Conservation (phyloP, 1,140 invertebrate genomes). For the Drosophila auraria region DNA sequence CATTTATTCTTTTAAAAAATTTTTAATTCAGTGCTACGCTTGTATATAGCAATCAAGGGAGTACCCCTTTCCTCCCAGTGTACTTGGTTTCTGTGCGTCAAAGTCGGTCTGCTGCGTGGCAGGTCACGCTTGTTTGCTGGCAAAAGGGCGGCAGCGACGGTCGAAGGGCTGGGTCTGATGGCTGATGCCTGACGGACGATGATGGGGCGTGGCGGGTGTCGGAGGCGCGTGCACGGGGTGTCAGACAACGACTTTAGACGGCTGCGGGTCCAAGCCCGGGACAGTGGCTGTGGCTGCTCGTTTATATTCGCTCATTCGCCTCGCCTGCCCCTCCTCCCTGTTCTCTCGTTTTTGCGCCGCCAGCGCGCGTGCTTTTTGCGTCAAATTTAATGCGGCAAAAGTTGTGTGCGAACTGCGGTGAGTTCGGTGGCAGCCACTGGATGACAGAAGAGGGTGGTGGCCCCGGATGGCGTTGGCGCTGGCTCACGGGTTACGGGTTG, state of each 20-base stretch:
- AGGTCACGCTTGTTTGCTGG: constrained; percentile 72
- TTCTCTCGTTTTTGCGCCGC: constrained; percentile 40
- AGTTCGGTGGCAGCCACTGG: constrained; percentile 23
- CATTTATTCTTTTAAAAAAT: too few relatives aligned
- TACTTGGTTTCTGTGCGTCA: constrained; percentile 47
- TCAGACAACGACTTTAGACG: constrained; percentile 62
- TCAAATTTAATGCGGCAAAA: constrained; percentile 74
- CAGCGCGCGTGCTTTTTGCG: constrained; percentile 60
- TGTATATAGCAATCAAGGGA: too few relatives aligned
- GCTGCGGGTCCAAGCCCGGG: constrained; percentile 51
- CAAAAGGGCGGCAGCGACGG: constrained; percentile 4
- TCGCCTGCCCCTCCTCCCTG: neutral
- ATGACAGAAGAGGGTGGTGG: neutral
- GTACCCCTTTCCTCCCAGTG: neutral
- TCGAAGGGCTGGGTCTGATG: constrained; percentile 13
- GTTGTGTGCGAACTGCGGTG: constrained; percentile 62
- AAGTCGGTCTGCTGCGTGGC: constrained; percentile 58
- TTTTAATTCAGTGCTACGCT: too few relatives aligned
- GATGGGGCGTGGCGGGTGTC: constrained; percentile 23
- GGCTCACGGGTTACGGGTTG: constrained; percentile 1
- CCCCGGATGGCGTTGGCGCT: constrained; percentile 4
- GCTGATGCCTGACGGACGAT: constrained; percentile 26
- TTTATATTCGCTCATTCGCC: constrained; percentile 50
- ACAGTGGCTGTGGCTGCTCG: constrained; percentile 23
- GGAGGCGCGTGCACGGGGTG: constrained; percentile 23